phyloP scores from a whole-genome alignment of 2,888 invertebrate genomes.

The Apoda limacodes region DNA sequence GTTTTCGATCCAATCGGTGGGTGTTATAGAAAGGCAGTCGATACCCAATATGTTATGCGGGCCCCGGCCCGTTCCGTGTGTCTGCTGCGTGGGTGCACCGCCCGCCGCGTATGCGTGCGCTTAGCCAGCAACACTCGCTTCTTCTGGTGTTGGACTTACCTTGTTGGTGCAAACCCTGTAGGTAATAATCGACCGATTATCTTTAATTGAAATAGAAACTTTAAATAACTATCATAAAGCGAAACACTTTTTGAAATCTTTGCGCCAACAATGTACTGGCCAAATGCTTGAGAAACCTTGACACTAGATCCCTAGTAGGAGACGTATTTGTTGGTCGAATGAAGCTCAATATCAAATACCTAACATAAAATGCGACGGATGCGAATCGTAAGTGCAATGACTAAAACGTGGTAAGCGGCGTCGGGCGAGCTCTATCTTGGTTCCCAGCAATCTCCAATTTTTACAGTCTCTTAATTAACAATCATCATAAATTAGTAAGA shows the following conservation, averaged over 20 bases:
- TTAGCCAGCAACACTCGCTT: constrained; percentile 66
- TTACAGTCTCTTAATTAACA: too few relatives aligned
- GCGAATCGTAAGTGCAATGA: constrained; percentile 28
- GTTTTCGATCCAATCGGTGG: too few relatives aligned
- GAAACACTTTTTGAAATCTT: constrained; percentile 21
- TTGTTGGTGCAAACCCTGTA: constrained; percentile 42
- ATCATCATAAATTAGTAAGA: too few relatives aligned
- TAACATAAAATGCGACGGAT: constrained; percentile 57
- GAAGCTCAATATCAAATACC: too few relatives aligned
- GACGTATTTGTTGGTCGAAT: too few relatives aligned
- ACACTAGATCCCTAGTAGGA: too few relatives aligned
- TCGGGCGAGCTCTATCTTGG: background rate
- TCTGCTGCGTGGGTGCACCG: constrained; percentile 42
- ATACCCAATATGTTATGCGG: constrained; percentile 41
- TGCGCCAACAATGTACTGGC: constrained; percentile 45
- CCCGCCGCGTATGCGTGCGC: constrained; percentile 44
- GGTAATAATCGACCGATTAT: constrained; percentile 13
- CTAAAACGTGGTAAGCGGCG: constrained; percentile 43
- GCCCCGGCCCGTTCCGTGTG: constrained; percentile 45
- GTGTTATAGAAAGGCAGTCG: too few relatives aligned
- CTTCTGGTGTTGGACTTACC: constrained; percentile 44
- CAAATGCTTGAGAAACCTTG: too few relatives aligned
- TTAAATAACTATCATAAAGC: too few relatives aligned
- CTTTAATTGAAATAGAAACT: too few relatives aligned
- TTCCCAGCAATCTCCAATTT: background rate